Percentiles rank a stretch among this genome's conserved stretches.
Evolutionary conservation across 2,797 vertebrate species (phyloP).

Genomic region (Todus mexicanus): DNA sequence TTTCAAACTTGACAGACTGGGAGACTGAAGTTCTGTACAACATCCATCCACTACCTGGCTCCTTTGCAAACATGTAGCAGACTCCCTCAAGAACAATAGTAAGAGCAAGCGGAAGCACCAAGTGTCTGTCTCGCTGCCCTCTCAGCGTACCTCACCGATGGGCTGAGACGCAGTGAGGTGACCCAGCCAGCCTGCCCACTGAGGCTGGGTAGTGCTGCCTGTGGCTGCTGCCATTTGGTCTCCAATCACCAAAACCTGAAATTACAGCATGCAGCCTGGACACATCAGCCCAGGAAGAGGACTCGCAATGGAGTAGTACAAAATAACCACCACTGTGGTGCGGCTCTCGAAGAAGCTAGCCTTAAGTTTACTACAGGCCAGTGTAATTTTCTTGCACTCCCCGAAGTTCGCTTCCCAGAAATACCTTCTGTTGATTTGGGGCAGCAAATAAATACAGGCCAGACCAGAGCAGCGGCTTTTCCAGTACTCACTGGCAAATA

Average conservation of each 20-base stretch:
- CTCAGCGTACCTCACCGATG: fast-evolving
- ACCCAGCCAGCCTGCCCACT: not conserved
- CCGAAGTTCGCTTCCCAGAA: not conserved
- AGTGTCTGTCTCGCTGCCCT: not conserved
- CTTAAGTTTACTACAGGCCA: not conserved
- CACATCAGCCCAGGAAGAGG: not conserved
- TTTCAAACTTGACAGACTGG: constrained; percentile 59
- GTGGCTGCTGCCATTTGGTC: not conserved
- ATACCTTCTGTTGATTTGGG: not conserved
- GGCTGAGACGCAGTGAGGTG: not conserved
- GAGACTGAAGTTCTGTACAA: constrained; percentile 52
- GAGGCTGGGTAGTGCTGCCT: not conserved
- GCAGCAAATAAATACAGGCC: not conserved
- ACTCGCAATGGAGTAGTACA: fast-evolving
- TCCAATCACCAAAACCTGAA: not conserved
- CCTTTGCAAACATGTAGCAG: not conserved
- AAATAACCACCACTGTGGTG: fast-evolving
- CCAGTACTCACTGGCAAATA: not conserved
- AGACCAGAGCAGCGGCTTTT: not conserved
- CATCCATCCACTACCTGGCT: constrained; percentile 32
- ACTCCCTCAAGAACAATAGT: not conserved
- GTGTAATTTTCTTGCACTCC: not conserved
- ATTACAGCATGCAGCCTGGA: not conserved
- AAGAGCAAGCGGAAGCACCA: not conserved
- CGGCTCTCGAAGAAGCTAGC: not conserved